Conservation (phyloP, 2,888 invertebrate species). For the Pedicia rivosa region DNA sequence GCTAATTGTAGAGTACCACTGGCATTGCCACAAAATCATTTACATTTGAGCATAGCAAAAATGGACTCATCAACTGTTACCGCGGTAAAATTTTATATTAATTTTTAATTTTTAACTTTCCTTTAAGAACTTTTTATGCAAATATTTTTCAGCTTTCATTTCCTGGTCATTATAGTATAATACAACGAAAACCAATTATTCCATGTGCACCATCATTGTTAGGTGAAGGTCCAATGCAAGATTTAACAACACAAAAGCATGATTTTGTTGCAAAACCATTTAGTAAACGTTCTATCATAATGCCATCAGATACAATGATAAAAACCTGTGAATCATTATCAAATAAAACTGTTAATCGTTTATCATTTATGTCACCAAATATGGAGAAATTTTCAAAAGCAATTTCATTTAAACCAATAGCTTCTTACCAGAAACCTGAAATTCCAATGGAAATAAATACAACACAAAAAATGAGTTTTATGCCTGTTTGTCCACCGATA, state of each 20-base stretch:
- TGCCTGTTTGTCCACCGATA: conserved; percentile 29
- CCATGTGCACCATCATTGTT: conserved; percentile 20
- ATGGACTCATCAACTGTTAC: conserved; percentile 37
- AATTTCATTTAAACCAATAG: conserved; percentile 13
- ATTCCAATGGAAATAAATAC: conserved; percentile 33
- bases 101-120: neutral
- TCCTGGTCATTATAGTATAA: conserved; percentile 20
- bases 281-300: conserved; percentile 20
- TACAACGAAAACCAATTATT: conserved; percentile 20
- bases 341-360: conserved; percentile 23
- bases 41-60: conserved; percentile 32
- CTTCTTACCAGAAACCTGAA: conserved; percentile 17
- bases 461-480: conserved; percentile 38
- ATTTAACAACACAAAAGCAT: conserved; percentile 53
- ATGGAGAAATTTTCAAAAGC: neutral
- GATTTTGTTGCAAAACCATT: conserved; percentile 51
- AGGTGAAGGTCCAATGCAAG: conserved; percentile 44
- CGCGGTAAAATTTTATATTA: neutral
- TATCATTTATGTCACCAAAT: conserved; percentile 26
- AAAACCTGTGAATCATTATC: conserved; percentile 22
- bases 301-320: conserved; percentile 18
- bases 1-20: conserved; percentile 22
- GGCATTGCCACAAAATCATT: conserved; percentile 31
- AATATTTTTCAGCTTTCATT: conserved; percentile 18
- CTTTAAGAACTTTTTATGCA: neutral